phyloP scores from a whole-genome alignment of 2,113 vertebrate species.

The Sarotherodon lohbergeri region DNA sequence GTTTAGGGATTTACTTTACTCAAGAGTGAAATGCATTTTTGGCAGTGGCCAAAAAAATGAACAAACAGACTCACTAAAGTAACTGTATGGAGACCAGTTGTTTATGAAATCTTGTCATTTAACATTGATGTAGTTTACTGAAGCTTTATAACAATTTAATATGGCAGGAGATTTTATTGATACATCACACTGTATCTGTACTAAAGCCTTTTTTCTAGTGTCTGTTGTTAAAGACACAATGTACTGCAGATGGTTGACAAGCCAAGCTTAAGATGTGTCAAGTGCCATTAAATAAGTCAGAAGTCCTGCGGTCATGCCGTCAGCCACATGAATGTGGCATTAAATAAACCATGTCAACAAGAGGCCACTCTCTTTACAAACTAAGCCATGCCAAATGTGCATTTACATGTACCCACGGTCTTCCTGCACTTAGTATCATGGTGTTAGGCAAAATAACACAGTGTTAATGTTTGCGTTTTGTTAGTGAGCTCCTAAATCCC shows the following conservation, averaged over 20 bases:
- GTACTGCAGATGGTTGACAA: background rate
- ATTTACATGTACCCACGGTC: background rate
- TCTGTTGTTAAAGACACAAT: background rate
- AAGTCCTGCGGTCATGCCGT: background rate
- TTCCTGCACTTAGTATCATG: background rate
- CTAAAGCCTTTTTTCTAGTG: background rate
- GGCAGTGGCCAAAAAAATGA: background rate
- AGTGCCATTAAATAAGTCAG: background rate
- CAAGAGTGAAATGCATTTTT: background rate
- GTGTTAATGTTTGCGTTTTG: background rate
- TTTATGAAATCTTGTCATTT: background rate
- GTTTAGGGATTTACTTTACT: background rate
- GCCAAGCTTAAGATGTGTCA: background rate
- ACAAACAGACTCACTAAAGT: background rate
- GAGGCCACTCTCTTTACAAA: background rate
- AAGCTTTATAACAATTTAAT: background rate
- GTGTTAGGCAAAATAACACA: background rate
- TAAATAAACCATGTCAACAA: background rate
- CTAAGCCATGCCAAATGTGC: background rate
- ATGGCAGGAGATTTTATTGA: background rate
- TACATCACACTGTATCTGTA: background rate
- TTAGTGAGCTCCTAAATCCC: background rate
- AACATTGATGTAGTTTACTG: background rate
- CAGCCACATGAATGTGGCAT: background rate
- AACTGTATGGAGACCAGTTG: background rate